Percentiles rank a stretch among this genome's conserved stretches.
Evolutionary conservation across 2,888 invertebrate genomes (phyloP).

Genomic region (Timandra comae): DNA sequence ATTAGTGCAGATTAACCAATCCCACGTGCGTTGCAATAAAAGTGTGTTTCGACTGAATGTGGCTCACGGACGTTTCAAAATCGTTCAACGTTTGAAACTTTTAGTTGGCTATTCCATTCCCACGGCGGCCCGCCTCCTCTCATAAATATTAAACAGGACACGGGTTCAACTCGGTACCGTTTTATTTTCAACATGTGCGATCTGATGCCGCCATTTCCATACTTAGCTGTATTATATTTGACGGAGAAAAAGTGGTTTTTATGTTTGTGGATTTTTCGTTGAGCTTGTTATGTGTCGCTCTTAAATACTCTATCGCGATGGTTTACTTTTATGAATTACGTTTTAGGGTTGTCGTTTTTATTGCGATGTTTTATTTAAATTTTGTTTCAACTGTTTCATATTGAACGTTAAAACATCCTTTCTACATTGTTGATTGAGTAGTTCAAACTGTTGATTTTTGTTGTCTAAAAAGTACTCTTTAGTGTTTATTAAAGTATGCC

Average conservation of each 20-base stretch:
- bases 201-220: constrained; percentile 30
- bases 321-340: too few species aligned
- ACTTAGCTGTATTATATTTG: constrained; percentile 26
- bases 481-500: too few species aligned
- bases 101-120: constrained; percentile 39
- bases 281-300: not conserved
- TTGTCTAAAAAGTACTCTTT: too few species aligned
- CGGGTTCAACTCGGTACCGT: constrained; percentile 33
- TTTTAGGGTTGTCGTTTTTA: too few species aligned
- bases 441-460: too few species aligned
- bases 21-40: constrained; percentile 37
- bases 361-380: too few species aligned
- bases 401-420: too few species aligned
- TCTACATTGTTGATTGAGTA: too few species aligned
- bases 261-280: constrained; percentile 9
- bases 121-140: constrained; percentile 25
- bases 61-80: constrained; percentile 32
- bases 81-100: constrained; percentile 40
- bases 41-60: constrained; percentile 20
- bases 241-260: constrained; percentile 15
- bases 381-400: too few species aligned
- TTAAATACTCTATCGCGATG: not conserved
- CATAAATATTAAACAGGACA: constrained; percentile 51
- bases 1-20: constrained; percentile 17
- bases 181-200: constrained; percentile 42